These are phyloP conservation scores for Bothrops jararaca DNA, from an alignment of 2,113 vertebrate genomes.

Conservation along the genomic window DNA sequence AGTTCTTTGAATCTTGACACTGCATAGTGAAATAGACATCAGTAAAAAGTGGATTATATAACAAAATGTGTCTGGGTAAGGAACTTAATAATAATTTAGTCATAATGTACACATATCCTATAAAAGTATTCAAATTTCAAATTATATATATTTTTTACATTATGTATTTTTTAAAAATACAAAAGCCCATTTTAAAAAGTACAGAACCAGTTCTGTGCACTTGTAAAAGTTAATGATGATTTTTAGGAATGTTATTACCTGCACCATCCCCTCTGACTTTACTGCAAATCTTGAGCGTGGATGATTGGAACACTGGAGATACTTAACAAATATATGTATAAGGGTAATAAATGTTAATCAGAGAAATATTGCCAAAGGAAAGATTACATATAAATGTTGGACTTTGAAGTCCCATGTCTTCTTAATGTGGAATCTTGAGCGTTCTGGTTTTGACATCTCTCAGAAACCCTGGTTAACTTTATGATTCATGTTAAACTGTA, in stretches of 20 bases:
- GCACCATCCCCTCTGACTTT: not conserved
- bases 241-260: not conserved
- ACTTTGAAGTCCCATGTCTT: not conserved
- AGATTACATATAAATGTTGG: not conserved
- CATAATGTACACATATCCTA: not conserved
- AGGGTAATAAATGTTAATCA: not conserved
- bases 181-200: not conserved
- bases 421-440: slow-evolving; percentile 1
- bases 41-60: not conserved
- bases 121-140: not conserved
- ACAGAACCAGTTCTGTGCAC: not conserved
- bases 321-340: not conserved
- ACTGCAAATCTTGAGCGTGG: not conserved
- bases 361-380: not conserved
- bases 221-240: not conserved
- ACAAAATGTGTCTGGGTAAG: not conserved
- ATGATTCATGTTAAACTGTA: not conserved
- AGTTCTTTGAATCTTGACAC: not conserved
- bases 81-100: not conserved
- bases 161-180: not conserved
- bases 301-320: not conserved
- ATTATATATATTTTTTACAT: not conserved
- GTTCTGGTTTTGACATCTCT: not conserved
- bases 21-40: not conserved
- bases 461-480: not conserved